These are phyloP conservation scores for Irena cyanogastra DNA, from an alignment of 2,113 vertebrate species.

Conservation along the genomic window DNA sequence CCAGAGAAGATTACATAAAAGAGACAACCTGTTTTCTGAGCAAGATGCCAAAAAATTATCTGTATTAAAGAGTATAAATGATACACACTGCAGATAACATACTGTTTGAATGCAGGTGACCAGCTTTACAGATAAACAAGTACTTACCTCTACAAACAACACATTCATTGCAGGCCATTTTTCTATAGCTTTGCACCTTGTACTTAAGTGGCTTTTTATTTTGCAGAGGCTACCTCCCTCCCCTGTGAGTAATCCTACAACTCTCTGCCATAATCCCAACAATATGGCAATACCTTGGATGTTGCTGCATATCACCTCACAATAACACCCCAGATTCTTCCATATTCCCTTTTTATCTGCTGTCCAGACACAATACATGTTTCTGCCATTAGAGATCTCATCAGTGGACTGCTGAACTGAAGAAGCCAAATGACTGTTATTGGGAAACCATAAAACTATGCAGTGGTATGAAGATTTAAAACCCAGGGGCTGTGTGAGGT, in stretches of 20 bases:
- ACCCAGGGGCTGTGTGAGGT: not conserved
- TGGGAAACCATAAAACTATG: not conserved
- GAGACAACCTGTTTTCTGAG: conserved; percentile 27
- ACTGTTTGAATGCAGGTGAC: not conserved
- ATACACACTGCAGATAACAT: not conserved
- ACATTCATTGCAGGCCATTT: not conserved
- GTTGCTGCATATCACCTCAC: not conserved
- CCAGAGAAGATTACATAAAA: conserved; percentile 36
- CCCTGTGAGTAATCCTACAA: not conserved
- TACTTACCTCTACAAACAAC: not conserved
- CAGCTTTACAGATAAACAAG: not conserved
- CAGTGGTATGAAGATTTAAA: not conserved
- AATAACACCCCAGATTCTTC: not conserved
- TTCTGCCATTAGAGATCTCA: not conserved
- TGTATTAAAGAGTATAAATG: not conserved
- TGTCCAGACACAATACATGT: not conserved
- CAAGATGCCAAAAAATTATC: not conserved
- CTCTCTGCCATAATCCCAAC: not conserved
- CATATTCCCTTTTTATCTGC: not conserved
- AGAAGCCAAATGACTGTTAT: not conserved
- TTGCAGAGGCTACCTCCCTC: not conserved
- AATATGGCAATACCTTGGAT: not conserved
- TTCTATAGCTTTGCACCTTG: not conserved
- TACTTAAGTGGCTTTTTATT: not conserved
- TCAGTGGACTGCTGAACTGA: not conserved